Conservation (phyloP, 2,797 vertebrate genomes). For the Pantherophis alleghaniensis region DNA sequence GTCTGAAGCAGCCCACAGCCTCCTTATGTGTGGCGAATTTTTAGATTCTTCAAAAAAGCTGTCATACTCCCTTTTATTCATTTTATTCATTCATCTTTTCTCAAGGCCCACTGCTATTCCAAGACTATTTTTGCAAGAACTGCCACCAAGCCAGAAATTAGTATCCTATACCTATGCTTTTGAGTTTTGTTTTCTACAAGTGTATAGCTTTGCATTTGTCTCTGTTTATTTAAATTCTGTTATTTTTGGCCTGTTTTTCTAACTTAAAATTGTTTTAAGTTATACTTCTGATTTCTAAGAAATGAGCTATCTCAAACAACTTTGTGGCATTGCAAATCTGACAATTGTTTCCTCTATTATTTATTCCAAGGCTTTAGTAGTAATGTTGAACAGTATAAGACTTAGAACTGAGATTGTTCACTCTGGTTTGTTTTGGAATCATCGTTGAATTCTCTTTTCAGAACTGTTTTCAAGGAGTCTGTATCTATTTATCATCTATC, state of each 20-base stretch:
- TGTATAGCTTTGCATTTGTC: background rate
- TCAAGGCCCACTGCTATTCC: background rate
- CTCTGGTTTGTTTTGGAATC: background rate
- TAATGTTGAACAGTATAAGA: background rate
- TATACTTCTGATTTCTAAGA: background rate
- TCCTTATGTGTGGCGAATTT: background rate
- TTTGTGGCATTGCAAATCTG: background rate
- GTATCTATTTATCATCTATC: background rate
- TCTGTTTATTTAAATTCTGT: background rate
- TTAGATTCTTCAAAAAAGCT: background rate
- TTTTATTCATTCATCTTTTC: background rate
- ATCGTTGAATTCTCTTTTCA: background rate
- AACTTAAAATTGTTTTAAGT: background rate
- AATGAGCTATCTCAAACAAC: background rate
- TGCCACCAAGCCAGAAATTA: background rate
- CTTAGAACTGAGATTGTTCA: background rate
- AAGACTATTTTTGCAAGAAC: background rate
- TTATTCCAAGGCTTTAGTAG: background rate
- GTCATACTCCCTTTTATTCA: background rate
- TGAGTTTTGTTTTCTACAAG: background rate
- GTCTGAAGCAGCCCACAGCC: background rate
- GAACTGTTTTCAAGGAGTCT: background rate
- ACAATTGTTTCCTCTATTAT: background rate
- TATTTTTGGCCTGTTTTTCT: background rate
- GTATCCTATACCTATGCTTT: background rate